These are phyloP conservation scores for Suncus etruscus DNA, from an alignment of 2,113 vertebrate genomes.

Conservation along the genomic window DNA sequence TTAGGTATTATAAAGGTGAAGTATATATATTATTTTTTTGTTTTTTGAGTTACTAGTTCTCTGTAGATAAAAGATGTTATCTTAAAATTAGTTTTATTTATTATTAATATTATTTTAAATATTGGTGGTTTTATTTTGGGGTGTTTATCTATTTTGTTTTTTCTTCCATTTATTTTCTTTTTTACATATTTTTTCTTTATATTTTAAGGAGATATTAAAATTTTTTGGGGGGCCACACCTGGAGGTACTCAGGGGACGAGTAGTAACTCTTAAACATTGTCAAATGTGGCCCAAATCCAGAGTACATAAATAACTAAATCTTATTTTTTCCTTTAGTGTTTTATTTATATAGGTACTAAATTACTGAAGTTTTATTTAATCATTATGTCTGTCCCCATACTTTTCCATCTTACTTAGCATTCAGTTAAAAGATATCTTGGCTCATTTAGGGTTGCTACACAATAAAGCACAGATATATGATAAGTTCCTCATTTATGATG, in stretches of 20 bases:
- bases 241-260: too few relatives aligned
- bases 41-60: background rate
- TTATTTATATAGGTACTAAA: background rate
- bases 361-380: slow-evolving; percentile 18
- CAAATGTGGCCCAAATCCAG: too few relatives aligned
- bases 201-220: background rate
- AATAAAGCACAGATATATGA: background rate
- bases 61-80: background rate
- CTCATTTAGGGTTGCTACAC: slow-evolving; percentile 19
- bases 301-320: background rate
- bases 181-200: background rate
- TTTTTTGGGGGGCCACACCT: too few relatives aligned
- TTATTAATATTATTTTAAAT: background rate
- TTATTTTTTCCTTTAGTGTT: background rate
- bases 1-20: background rate
- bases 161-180: background rate
- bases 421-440: background rate
- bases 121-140: background rate
- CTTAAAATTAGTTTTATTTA: slow-evolving; percentile 7
- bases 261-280: too few relatives aligned
- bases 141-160: background rate
- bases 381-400: background rate
- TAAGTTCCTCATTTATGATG: background rate
- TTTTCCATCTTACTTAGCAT: background rate
- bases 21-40: background rate